Conservation (phyloP, 2,888 invertebrate genomes). For the Dioctria linearis region DNA sequence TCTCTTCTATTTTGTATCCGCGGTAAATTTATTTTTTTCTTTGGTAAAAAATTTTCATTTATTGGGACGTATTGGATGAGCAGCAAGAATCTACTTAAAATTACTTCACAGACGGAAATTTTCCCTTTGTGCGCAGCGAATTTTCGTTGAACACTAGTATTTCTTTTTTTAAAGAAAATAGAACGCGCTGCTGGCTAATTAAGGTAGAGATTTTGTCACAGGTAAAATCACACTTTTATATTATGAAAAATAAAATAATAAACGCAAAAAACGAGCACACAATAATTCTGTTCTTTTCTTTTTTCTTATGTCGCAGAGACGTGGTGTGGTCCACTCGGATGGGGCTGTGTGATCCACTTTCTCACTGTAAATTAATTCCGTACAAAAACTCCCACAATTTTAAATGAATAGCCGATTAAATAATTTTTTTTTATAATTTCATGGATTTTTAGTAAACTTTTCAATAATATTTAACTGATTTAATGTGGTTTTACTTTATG, state of each 20-base stretch:
- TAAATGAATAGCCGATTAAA: constrained; percentile 12
- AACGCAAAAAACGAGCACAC: background rate
- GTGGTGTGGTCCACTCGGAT: background rate
- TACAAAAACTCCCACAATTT: too few relatives aligned
- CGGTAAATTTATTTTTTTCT: background rate
- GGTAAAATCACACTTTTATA: background rate
- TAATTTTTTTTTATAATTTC: background rate
- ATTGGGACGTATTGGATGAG: background rate
- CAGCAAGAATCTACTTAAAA: background rate
- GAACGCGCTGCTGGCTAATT: background rate
- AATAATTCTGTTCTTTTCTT: background rate
- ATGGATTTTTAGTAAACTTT: background rate
- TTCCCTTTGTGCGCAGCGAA: background rate
- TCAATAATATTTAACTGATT: background rate
- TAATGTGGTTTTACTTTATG: background rate
- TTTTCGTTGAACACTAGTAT: background rate
- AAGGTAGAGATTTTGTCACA: background rate
- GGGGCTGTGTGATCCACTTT: constrained; percentile 5
- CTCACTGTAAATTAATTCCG: constrained; percentile 3
- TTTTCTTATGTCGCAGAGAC: too few relatives aligned
- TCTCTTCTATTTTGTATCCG: too few relatives aligned
- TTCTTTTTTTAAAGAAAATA: background rate
- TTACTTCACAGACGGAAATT: constrained; percentile 6
- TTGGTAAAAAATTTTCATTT: background rate
- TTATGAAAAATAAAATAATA: background rate